These are phyloP conservation scores for Cyanocitta stelleri DNA, from an alignment of 2,113 vertebrate species.

Conservation along the genomic window DNA sequence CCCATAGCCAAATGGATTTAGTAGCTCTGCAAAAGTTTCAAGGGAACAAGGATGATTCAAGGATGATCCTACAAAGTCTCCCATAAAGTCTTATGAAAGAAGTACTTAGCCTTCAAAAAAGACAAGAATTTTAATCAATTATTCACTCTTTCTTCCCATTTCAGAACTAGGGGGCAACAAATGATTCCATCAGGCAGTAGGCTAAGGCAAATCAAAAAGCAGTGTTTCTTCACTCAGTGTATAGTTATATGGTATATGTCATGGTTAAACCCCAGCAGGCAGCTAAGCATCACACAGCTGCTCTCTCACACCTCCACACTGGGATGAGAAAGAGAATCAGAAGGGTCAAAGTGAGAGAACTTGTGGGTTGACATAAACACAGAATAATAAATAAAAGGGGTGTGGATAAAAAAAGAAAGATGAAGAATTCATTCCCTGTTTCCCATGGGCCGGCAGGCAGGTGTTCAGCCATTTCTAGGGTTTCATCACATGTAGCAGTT, in stretches of 20 bases:
- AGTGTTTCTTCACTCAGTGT: neutral
- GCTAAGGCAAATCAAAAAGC: neutral
- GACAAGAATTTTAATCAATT: neutral
- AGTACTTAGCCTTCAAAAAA: neutral
- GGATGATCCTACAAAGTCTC: neutral
- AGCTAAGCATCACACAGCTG: neutral
- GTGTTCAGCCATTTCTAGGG: neutral
- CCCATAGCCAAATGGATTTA: neutral
- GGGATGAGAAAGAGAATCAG: neutral
- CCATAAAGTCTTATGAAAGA: neutral
- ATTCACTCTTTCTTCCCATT: neutral
- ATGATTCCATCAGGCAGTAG: neutral
- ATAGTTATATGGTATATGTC: neutral
- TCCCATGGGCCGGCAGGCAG: neutral
- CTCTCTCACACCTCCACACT: neutral
- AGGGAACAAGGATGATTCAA: neutral
- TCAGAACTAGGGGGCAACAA: neutral
- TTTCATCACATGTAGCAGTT: rapidly evolving
- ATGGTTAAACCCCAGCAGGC: neutral
- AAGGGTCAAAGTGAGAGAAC: neutral
- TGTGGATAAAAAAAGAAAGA: neutral
- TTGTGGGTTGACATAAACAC: neutral
- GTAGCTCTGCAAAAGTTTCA: neutral
- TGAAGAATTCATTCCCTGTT: neutral
- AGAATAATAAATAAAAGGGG: neutral